Conservation (phyloP, 1,140 invertebrate genomes). For the Panagrolaimus sp. region DNA sequence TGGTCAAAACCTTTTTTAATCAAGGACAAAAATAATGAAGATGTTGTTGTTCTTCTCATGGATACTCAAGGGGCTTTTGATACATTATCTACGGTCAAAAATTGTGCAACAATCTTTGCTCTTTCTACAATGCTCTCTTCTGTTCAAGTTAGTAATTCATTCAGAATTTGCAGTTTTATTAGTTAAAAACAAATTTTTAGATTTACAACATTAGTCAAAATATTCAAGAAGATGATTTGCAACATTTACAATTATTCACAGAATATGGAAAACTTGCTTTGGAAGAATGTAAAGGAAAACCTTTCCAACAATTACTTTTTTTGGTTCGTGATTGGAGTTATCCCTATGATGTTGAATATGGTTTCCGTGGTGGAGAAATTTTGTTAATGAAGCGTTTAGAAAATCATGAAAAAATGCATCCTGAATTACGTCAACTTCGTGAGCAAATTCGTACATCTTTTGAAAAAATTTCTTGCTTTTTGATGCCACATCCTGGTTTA, state of each 20-base stretch:
- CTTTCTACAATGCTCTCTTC: slow-evolving; percentile 66
- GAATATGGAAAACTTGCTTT: slow-evolving; percentile 90
- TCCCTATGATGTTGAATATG: slow-evolving; percentile 91
- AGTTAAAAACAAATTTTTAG: slow-evolving; percentile 47
- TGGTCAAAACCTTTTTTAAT: slow-evolving; percentile 64
- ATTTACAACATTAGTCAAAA: slow-evolving; percentile 65
- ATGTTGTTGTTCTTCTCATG: slow-evolving; percentile 63
- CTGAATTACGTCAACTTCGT: slow-evolving; percentile 83
- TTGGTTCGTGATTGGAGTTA: slow-evolving; percentile 96
- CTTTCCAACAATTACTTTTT: slow-evolving; percentile 87
- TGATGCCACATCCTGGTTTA: slow-evolving; percentile 95
- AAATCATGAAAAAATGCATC: slow-evolving; percentile 75
- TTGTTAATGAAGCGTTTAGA: slow-evolving; percentile 79
- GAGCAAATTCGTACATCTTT: slow-evolving; percentile 91
- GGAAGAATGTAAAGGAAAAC: slow-evolving; percentile 76
- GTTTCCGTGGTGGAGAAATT: slow-evolving; percentile 76
- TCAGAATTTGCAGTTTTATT: neutral
- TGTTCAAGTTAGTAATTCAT: slow-evolving; percentile 60
- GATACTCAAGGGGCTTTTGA: slow-evolving; percentile 97
- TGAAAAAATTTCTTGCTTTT: slow-evolving; percentile 85
- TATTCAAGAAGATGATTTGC: slow-evolving; percentile 65
- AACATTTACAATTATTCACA: slow-evolving; percentile 74
- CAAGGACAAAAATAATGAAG: slow-evolving; percentile 51
- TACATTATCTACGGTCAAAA: slow-evolving; percentile 86
- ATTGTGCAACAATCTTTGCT: slow-evolving; percentile 81